Evolutionary conservation across 2,797 vertebrate species (phyloP).

Genomic region (Borostomias antarcticus): DNA sequence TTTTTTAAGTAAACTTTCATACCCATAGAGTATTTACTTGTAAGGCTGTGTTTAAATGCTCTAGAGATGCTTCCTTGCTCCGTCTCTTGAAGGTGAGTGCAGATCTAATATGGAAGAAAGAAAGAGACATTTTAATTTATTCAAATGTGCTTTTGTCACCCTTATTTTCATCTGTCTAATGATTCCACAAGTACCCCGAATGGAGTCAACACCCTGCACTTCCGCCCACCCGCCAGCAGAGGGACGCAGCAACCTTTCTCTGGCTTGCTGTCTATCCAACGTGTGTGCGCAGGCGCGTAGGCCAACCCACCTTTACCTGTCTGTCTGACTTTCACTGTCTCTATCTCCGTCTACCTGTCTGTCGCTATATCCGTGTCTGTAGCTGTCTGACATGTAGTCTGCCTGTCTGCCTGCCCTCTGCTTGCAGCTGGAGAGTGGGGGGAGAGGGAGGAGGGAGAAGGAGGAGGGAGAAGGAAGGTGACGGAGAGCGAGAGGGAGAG

Average conservation of each 20-base stretch:
- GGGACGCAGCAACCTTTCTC: constrained; percentile 14
- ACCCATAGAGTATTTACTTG: too few species aligned
- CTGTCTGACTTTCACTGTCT: background rate
- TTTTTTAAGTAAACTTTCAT: too few species aligned
- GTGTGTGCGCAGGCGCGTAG: too few species aligned
- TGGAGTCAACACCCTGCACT: constrained; percentile 8
- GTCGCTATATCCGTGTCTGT: constrained; percentile 1
- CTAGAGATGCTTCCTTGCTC: too few species aligned
- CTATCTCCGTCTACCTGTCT: background rate
- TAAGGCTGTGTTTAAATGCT: too few species aligned
- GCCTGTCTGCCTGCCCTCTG: constrained; percentile 34
- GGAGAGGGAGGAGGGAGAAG: constrained; percentile 41
- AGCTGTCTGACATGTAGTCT: constrained; percentile 14
- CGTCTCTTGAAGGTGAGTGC: too few species aligned
- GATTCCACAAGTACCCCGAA: background rate
- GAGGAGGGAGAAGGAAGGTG: constrained; percentile 54
- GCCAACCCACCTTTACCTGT: constrained; percentile 7
- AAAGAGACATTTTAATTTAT: too few species aligned
- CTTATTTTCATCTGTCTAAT: too few species aligned
- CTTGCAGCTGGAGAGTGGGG: constrained; percentile 67
- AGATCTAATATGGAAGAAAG: too few species aligned
- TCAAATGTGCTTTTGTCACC: too few species aligned
- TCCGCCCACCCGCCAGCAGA: constrained; percentile 25
- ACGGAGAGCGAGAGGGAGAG: too few species aligned
- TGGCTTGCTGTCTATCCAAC: background rate